These are phyloP conservation scores for Oriolus oriolus DNA, from an alignment of 2,113 vertebrate species.

Conservation along the genomic window DNA sequence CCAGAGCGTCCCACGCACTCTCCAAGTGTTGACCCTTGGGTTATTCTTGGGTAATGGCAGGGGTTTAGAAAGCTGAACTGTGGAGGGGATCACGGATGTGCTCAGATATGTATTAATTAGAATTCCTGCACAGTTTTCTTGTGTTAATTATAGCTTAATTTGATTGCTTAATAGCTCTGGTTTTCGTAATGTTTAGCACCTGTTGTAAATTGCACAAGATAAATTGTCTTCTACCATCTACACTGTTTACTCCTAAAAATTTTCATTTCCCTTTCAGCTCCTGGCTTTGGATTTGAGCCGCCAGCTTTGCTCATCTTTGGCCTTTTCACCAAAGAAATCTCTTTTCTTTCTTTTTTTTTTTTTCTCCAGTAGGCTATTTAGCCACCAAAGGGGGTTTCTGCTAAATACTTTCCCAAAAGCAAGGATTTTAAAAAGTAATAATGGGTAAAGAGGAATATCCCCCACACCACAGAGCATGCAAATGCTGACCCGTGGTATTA, in stretches of 20 bases:
- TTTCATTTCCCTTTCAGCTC: conserved; percentile 67
- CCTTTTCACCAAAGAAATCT: conserved; percentile 47
- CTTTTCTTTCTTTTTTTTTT: neutral
- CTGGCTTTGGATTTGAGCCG: neutral
- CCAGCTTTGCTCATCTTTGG: conserved; percentile 32
- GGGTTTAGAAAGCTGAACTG: conserved; percentile 52
- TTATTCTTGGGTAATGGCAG: conserved; percentile 31
- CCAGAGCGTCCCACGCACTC: neutral
- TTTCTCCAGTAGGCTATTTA: neutral
- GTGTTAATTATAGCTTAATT: conserved; percentile 84
- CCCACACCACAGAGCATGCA: conserved; percentile 30
- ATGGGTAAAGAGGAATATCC: neutral
- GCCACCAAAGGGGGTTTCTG: conserved; percentile 56
- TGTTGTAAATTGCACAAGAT: conserved; percentile 83
- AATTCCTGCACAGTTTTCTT: conserved; percentile 82
- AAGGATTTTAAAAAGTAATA: neutral
- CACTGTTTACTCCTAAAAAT: conserved; percentile 72
- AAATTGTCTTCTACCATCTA: conserved; percentile 75
- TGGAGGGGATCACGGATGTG: conserved; percentile 67
- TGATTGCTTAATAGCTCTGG: conserved; percentile 83
- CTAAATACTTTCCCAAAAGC: conserved; percentile 53
- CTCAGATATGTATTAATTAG: conserved; percentile 81
- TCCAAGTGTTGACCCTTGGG: neutral
- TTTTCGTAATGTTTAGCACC: conserved; percentile 83
- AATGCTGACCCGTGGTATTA: conserved; percentile 61